Conservation (phyloP, 2,797 vertebrate genomes). For the Apodemus agrarius region DNA sequence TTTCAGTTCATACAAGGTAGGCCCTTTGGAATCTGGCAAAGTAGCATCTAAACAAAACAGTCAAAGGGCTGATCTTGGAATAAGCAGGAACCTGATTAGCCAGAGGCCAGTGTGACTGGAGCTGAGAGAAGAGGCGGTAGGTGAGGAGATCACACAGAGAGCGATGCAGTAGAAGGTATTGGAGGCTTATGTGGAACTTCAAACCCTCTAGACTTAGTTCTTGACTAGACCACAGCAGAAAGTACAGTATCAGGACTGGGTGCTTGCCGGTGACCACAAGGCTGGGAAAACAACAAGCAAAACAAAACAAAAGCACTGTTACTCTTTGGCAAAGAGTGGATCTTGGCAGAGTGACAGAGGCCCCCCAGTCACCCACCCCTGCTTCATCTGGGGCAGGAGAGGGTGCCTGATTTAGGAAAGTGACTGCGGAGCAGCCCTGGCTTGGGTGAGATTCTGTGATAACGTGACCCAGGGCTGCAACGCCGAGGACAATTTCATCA, state of each 20-base stretch:
- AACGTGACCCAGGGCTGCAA: slow-evolving; percentile 49
- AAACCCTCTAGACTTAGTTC: neutral
- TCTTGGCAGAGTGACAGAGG: neutral
- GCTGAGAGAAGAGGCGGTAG: fast-evolving
- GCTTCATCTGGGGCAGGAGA: neutral
- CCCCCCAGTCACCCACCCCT: neutral
- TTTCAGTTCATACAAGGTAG: neutral
- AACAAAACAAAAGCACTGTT: neutral
- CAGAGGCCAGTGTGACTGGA: neutral
- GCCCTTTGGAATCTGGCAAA: neutral
- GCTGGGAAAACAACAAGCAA: neutral
- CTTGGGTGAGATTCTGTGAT: slow-evolving; percentile 50
- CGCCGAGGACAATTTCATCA: slow-evolving; percentile 60
- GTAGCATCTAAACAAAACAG: neutral
- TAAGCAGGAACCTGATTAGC: neutral
- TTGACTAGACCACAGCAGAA: neutral
- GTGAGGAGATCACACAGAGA: neutral
- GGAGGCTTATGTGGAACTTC: neutral
- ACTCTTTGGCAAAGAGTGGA: neutral
- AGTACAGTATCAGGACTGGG: neutral
- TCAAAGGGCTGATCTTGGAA: neutral
- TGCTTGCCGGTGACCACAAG: neutral
- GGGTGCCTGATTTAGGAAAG: neutral
- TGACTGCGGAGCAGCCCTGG: slow-evolving; percentile 31
- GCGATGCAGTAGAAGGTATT: too few relatives aligned